Evolutionary conservation across 2,797 vertebrate species (phyloP).

Genomic region (Masticophis lateralis): DNA sequence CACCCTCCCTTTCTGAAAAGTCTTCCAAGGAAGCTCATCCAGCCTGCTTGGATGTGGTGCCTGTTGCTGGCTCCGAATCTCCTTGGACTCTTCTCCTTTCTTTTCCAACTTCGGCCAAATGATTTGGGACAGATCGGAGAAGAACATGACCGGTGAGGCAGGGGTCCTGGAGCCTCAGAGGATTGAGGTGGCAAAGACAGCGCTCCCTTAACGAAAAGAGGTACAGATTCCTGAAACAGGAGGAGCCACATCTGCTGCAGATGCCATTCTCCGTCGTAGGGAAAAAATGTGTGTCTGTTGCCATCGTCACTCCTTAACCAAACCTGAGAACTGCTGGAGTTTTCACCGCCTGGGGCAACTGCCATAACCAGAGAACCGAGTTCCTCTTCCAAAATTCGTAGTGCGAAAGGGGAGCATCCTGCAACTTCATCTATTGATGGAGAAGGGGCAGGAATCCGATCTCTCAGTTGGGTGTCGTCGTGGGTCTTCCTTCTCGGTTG

Average conservation of each 20-base stretch:
- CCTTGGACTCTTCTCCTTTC: background rate
- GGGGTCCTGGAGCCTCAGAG: background rate
- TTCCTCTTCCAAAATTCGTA: conserved; percentile 5
- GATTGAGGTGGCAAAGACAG: background rate
- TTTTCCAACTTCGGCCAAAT: background rate
- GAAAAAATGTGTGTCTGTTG: background rate
- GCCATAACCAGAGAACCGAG: background rate
- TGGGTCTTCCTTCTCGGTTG: background rate
- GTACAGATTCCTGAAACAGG: background rate
- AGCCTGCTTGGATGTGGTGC: background rate
- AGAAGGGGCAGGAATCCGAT: background rate
- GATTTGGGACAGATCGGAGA: background rate
- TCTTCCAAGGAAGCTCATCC: background rate
- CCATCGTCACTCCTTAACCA: background rate
- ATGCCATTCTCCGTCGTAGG: background rate
- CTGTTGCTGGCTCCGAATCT: background rate
- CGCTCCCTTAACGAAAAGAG: background rate
- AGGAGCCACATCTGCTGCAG: background rate
- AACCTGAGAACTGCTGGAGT: background rate
- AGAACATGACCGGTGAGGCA: background rate
- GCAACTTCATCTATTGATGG: background rate
- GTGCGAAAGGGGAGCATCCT: background rate
- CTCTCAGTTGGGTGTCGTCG: background rate
- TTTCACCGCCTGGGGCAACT: background rate
- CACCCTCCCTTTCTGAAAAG: background rate